These are phyloP conservation scores for Pygathrix nemaeus DNA, from an alignment of 2,113 vertebrate genomes.

Conservation along the genomic window DNA sequence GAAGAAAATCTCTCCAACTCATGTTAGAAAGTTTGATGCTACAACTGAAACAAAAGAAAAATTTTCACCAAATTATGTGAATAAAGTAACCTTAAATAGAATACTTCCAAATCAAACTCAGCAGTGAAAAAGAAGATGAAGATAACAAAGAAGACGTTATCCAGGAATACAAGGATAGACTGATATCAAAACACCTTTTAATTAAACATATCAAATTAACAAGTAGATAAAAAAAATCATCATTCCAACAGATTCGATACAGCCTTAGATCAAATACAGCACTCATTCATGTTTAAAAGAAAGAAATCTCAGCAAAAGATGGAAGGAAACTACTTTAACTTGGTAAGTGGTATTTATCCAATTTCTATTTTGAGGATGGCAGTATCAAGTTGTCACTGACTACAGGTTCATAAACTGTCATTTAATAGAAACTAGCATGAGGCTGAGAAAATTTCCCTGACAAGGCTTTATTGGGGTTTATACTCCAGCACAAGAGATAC, in stretches of 20 bases:
- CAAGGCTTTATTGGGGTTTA: not conserved
- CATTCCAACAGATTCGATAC: not conserved
- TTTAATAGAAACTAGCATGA: not conserved
- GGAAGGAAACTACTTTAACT: not conserved
- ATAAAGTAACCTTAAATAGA: no score
- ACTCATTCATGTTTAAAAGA: not conserved
- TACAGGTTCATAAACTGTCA: not conserved
- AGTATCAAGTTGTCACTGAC: not conserved
- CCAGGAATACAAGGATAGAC: not conserved
- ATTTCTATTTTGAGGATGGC: no score
- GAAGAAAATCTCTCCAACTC: no score
- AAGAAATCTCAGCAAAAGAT: not conserved
- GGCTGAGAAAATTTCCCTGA: no score
- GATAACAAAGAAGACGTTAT: not conserved
- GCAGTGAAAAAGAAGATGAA: not conserved
- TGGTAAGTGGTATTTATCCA: no score
- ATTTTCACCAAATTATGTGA: no score
- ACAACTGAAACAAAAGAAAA: no score
- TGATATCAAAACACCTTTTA: not conserved
- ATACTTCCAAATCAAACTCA: no score
- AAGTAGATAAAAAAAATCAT: not conserved
- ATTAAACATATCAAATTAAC: not conserved
- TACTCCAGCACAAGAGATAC: not conserved
- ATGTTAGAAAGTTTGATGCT: no score
- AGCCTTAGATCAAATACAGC: not conserved